Evolutionary conservation across 2,113 vertebrate species (phyloP), one percentile per base, ranked within the genome.

Genomic region (Onychostruthus taczanowskii): DNA sequence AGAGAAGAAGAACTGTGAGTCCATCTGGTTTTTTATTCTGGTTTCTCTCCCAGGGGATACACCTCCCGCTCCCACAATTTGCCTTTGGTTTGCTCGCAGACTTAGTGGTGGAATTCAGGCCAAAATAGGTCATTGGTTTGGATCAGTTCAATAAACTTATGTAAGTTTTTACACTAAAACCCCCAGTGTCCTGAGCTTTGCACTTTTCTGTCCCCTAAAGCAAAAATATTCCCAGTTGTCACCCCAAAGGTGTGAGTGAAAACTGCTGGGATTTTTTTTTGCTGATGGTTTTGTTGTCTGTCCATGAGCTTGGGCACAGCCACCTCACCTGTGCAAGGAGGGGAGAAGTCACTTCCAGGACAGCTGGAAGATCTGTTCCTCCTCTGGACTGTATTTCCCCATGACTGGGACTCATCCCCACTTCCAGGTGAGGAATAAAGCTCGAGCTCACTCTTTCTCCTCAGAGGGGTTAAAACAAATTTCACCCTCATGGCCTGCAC

Each of bases 1-100:
- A 90, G 94, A 96, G 97, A 95, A 91, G 92, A 96, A 97, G 95
- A 97, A 72, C 92, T 95, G 63, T 89, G 91, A 97, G 85, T 95
- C 96, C 86, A 93, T 92, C 96, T 92, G 58, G 14, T 62, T 72
- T 96, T 97, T 94, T 95, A 92, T 92, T 93, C 95, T 89, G 89
- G 92, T 77, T 94, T 97, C 95, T 96, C 96, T 87, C 90, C 39
- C 2, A 35, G 89, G 90, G 92, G 82, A 55, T 46, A 2, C 78
- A 20, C 79, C 96, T 94, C 37, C 53, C 9, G 3, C 89, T 76
- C 85, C 80, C 79, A 62, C 87, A 53, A 31, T 86, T 62, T 39
- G 70, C 72, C 73, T 94, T 95, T 74, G 87, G 63, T 93, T 94
- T 92, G 94, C 58, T 91, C 18, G 50, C 93, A 93, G 91, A 93